Percentiles rank a stretch among this genome's conserved stretches.
These are phyloP conservation scores for Pterocles orientalis DNA, from an alignment of 2,113 vertebrate genomes.

Conservation along the genomic window DNA sequence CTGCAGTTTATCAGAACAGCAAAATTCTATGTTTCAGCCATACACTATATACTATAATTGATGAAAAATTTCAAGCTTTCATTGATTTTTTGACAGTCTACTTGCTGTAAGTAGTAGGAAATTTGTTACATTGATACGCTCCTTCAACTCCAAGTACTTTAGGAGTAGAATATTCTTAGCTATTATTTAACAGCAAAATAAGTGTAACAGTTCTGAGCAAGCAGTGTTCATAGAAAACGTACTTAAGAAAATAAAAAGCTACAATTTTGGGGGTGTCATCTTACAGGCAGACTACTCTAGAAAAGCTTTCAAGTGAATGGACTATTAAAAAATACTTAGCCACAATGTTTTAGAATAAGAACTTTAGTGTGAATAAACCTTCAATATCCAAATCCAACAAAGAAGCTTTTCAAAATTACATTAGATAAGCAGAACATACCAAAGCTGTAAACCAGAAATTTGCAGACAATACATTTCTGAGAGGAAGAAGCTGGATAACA, in stretches of 20 bases:
- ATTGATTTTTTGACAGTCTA: background rate
- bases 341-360: background rate
- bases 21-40: background rate
- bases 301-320: background rate
- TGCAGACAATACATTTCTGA: background rate
- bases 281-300: background rate
- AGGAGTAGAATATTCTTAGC: background rate
- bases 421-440: background rate
- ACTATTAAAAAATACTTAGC: background rate
- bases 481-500: background rate
- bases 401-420: background rate
- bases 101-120: background rate
- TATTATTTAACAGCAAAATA: background rate
- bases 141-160: background rate
- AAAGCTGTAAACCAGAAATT: background rate
- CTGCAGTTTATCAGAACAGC: background rate
- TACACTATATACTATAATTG: rapidly evolving
- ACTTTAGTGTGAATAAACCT: background rate
- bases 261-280: background rate
- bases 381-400: background rate
- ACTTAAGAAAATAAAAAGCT: background rate
- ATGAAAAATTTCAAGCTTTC: background rate
- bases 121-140: background rate
- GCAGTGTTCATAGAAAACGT: background rate
- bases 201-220: background rate